A percentile compares a stretch with the other conserved stretches of the same genome.
Conservation (phyloP, 2,797 vertebrate species). For the Tangara arthus region DNA sequence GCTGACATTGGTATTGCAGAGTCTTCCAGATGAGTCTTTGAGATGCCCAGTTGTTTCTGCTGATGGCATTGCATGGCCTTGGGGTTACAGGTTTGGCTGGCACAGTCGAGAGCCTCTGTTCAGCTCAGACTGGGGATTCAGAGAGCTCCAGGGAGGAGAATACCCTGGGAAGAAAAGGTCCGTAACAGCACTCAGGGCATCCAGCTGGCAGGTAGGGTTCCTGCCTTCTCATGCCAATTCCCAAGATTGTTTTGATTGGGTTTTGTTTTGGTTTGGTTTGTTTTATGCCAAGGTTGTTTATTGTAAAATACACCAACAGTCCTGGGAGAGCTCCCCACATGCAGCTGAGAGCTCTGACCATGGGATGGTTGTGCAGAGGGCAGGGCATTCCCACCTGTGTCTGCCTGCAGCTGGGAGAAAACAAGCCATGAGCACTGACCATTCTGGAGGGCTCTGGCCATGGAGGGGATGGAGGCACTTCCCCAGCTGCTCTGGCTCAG, state of each 20-base stretch:
- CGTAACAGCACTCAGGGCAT: not conserved
- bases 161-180: not conserved
- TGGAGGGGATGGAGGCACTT: not conserved
- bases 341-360: not conserved
- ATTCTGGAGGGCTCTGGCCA: not conserved
- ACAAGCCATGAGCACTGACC: not conserved
- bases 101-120: not conserved
- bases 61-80: accelerated
- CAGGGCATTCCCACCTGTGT: not conserved
- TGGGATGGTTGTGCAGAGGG: not conserved
- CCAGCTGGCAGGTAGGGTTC: not conserved
- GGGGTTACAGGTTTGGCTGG: not conserved
- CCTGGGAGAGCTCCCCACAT: not conserved
- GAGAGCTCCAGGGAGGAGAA: not conserved
- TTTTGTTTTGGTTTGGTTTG: not conserved
- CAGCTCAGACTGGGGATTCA: not conserved
- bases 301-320: not conserved
- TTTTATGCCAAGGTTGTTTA: not conserved
- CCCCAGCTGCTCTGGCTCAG: not conserved
- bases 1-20: not conserved
- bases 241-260: not conserved
- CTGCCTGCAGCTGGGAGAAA: not conserved
- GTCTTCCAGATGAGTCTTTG: not conserved
- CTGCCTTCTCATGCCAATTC: not conserved
- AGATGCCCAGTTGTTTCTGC: not conserved